These are phyloP conservation scores for Lutjanus erythropterus DNA, from an alignment of 2,113 vertebrate genomes.

Conservation along the genomic window DNA sequence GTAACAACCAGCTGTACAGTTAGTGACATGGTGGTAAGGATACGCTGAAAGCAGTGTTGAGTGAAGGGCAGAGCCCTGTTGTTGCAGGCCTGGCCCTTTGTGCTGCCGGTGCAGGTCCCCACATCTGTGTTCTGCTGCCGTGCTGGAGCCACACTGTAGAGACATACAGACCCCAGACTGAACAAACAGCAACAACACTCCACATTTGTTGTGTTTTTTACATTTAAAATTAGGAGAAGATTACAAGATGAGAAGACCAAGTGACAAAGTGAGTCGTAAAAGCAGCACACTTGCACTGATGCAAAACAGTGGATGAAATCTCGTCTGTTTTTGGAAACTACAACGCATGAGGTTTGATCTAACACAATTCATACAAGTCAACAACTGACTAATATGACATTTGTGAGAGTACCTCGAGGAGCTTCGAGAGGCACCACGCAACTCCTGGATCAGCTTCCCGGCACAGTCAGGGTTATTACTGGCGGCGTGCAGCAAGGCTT, in stretches of 20 bases:
- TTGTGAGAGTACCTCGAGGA: slow-evolving; percentile 84
- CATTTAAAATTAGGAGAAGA: slow-evolving; percentile 1
- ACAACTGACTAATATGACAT: background rate
- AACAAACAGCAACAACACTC: slow-evolving; percentile 8
- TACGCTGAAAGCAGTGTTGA: slow-evolving; percentile 98
- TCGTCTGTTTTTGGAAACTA: background rate
- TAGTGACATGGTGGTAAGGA: slow-evolving; percentile 81
- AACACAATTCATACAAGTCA: background rate
- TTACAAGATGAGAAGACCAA: background rate
- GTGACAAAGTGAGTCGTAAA: background rate
- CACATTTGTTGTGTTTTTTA: background rate
- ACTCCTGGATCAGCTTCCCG: slow-evolving; percentile 91
- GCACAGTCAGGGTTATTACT: slow-evolving; percentile 91
- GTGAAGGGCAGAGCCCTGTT: slow-evolving; percentile 96
- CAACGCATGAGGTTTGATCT: background rate
- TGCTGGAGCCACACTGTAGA: slow-evolving; percentile 84
- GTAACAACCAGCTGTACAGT: background rate
- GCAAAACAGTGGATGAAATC: background rate
- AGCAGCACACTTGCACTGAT: background rate
- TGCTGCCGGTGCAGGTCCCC: slow-evolving; percentile 89
- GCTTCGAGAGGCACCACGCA: slow-evolving; percentile 84
- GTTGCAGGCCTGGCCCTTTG: slow-evolving; percentile 91
- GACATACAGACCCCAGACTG: slow-evolving; percentile 47
- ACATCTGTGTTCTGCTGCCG: slow-evolving; percentile 85
- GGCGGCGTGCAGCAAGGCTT: slow-evolving; percentile 96